phyloP scores from a whole-genome alignment of 2,797 vertebrate genomes.

The Crocodylus rhombifer region DNA sequence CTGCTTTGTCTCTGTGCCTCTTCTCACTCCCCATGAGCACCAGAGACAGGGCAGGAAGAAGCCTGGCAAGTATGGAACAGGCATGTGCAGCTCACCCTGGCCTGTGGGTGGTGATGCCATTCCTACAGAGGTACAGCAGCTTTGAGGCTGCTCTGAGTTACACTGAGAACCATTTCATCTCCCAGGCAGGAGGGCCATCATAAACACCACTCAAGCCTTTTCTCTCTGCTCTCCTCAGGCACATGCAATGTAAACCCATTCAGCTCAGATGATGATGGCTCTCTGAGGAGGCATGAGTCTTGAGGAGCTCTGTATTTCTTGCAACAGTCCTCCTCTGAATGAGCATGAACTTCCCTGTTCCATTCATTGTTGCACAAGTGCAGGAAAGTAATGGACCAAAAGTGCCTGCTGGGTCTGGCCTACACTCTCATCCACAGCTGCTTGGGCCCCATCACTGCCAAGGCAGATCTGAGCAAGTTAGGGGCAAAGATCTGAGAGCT shows the following conservation, averaged over 20 bases:
- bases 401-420: background rate
- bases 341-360: background rate
- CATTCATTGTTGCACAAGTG: background rate
- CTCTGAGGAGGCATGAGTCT: background rate
- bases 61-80: background rate
- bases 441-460: accelerated
- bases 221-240: background rate
- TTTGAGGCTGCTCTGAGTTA: background rate
- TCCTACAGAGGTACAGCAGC: background rate
- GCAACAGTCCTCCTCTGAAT: background rate
- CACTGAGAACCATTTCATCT: background rate
- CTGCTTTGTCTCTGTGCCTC: background rate
- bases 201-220: background rate
- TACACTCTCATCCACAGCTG: background rate
- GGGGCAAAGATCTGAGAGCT: background rate
- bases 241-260: background rate
- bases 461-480: background rate
- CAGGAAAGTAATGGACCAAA: background rate
- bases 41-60: background rate
- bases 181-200: background rate
- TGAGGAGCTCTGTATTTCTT: background rate
- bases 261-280: background rate
- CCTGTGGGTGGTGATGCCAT: background rate
- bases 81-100: background rate
- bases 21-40: background rate